Evolutionary conservation across 2,888 invertebrate species (phyloP).

Genomic region (Ditula angustiorana): DNA sequence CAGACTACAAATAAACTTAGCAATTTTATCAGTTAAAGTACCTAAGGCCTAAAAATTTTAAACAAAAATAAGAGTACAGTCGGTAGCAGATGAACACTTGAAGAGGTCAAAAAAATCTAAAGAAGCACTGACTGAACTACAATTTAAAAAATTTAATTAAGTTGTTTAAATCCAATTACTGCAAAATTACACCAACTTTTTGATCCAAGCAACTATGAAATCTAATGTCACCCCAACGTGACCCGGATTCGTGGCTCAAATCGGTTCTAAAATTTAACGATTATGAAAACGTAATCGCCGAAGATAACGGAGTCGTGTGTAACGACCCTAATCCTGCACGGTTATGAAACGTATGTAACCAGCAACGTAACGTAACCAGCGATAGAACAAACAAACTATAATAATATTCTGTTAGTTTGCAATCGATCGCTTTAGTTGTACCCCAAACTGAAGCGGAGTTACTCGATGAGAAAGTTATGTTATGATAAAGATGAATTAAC

Average conservation of each 20-base stretch:
- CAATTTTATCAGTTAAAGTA: too few species aligned
- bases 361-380: constrained; percentile 50
- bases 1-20: too few species aligned
- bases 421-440: constrained; percentile 47
- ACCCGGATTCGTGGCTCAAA: not conserved
- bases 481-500: too few species aligned
- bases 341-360: constrained; percentile 40
- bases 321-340: constrained; percentile 21
- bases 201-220: constrained; percentile 1
- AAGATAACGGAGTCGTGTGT: constrained; percentile 27
- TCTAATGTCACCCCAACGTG: constrained; percentile 1
- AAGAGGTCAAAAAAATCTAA: too few species aligned
- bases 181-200: not conserved
- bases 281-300: constrained; percentile 12
- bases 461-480: not conserved
- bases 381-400: constrained; percentile 51
- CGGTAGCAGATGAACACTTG: too few species aligned
- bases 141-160: too few species aligned
- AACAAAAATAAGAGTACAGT: too few species aligned
- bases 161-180: too few species aligned
- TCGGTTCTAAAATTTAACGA: constrained; percentile 9
- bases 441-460: not conserved
- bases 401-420: constrained; percentile 48
- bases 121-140: too few species aligned
- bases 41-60: too few species aligned